Conservation (phyloP, 2,888 invertebrate genomes). For the Syrista parreyssii region DNA sequence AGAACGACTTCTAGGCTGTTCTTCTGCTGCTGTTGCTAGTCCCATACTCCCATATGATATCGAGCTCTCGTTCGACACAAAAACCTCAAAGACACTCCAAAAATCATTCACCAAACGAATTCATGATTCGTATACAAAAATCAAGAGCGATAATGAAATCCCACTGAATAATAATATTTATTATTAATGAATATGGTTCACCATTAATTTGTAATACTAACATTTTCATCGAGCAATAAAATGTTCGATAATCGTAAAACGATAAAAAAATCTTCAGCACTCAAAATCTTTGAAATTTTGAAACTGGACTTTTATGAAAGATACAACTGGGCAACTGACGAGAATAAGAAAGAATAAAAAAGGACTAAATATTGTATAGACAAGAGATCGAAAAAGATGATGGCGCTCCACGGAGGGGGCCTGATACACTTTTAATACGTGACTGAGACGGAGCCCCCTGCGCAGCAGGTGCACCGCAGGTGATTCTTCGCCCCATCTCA, state of each 20-base stretch:
- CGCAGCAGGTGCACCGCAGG: constrained; percentile 66
- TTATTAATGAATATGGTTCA: not conserved
- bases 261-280: not conserved
- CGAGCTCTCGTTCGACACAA: not conserved
- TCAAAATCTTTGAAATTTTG: not conserved
- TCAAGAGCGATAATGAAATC: not conserved
- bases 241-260: not conserved
- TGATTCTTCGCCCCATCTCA: constrained; percentile 50
- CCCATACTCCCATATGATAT: constrained; percentile 16
- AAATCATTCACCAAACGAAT: not conserved
- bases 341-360: not conserved
- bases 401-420: constrained; percentile 14
- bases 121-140: not conserved
- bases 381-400: not conserved
- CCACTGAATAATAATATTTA: not conserved
- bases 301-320: not conserved
- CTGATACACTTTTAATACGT: constrained; percentile 54
- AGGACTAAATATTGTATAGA: not conserved
- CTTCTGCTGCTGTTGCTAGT: not conserved
- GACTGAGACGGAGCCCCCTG: constrained; percentile 59
- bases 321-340: not conserved
- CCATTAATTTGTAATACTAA: not conserved
- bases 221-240: not conserved
- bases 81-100: not conserved
- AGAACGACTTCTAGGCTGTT: constrained; percentile 18